These are phyloP conservation scores for Cyphomyrus plagiostoma DNA, from an alignment of 2,113 vertebrate genomes.

Conservation along the genomic window DNA sequence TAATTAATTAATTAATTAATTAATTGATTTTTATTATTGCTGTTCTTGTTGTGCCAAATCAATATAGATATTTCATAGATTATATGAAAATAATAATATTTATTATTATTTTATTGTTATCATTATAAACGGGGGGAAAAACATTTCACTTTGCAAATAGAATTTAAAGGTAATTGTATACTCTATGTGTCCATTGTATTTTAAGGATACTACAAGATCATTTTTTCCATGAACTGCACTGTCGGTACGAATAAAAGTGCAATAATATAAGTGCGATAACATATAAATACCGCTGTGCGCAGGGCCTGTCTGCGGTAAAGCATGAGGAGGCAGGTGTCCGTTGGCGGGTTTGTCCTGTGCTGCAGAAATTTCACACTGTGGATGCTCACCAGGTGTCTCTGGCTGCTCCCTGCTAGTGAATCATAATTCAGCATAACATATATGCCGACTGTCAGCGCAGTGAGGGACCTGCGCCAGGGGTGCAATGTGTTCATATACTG, in stretches of 20 bases:
- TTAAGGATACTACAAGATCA: neutral
- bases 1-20: no score
- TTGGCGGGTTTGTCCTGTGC: neutral
- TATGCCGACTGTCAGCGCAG: neutral
- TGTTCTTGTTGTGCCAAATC: no score
- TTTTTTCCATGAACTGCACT: neutral
- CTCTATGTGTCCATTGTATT: neutral
- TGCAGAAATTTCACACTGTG: neutral
- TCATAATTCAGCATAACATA: neutral
- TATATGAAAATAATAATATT: neutral
- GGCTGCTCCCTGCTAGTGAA: neutral
- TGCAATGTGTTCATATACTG: neutral
- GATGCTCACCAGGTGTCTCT: neutral
- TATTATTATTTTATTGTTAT: neutral
- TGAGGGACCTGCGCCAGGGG: neutral
- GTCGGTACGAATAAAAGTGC: neutral
- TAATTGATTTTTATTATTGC: no score
- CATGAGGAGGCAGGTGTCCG: neutral
- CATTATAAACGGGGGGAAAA: neutral
- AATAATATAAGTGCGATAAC: neutral
- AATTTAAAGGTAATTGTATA: neutral
- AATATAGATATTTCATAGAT: no score
- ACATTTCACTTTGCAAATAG: neutral
- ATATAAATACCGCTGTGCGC: neutral
- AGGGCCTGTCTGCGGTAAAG: neutral